Evolutionary conservation across 2,113 vertebrate species (phyloP).

Genomic region (Hippocampus barbouri): DNA sequence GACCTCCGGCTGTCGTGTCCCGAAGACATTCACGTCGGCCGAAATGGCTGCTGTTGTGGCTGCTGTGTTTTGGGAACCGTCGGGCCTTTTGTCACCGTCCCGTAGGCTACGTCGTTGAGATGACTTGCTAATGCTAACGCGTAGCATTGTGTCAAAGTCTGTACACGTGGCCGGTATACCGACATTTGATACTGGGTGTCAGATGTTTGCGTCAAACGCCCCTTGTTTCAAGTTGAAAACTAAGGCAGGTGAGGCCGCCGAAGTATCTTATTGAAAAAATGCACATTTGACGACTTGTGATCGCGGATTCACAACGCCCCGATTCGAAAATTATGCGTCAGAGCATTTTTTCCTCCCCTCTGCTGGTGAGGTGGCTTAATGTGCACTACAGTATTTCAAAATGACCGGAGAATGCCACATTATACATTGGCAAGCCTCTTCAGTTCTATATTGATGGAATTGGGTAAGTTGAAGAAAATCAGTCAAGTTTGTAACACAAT

Average conservation of each 20-base stretch:
- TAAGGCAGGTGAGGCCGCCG: background rate
- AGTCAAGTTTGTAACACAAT: too few relatives aligned
- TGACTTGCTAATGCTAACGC: constrained; percentile 37
- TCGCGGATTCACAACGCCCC: constrained; percentile 32
- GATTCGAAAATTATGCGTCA: constrained; percentile 9
- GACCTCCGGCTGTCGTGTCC: accelerated
- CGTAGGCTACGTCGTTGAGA: background rate
- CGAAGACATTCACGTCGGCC: background rate
- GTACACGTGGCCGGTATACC: constrained; percentile 64
- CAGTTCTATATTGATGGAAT: background rate
- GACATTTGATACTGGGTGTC: constrained; percentile 14
- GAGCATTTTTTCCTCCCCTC: background rate
- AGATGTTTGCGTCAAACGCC: background rate
- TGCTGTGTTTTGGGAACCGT: background rate
- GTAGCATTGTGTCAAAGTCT: constrained; percentile 39
- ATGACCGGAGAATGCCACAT: background rate
- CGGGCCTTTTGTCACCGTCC: constrained; percentile 27
- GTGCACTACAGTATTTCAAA: background rate
- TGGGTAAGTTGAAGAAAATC: background rate
- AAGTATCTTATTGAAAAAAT: too few relatives aligned
- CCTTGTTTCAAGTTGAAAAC: background rate
- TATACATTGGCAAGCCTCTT: background rate
- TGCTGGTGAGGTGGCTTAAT: background rate
- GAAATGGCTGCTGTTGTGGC: background rate
- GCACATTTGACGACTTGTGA: background rate